Conservation (phyloP, 1,140 invertebrate species). For the Nephotettix cincticeps region DNA sequence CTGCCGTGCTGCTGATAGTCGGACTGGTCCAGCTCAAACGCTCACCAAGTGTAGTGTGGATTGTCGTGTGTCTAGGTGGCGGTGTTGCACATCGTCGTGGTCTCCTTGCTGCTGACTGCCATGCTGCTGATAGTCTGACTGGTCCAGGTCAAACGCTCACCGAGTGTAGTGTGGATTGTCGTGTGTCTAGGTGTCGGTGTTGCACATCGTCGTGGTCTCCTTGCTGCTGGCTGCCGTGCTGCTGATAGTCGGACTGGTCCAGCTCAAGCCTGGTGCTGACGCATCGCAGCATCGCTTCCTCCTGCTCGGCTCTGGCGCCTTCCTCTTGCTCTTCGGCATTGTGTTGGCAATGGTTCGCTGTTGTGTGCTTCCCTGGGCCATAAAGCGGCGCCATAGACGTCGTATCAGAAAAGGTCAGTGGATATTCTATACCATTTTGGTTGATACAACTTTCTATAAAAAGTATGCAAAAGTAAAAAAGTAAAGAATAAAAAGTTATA, state of each 20-base stretch:
- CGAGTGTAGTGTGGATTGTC: too few species aligned
- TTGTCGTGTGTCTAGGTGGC: slow-evolving; percentile 59
- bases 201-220: slow-evolving; percentile 72
- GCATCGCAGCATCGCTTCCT: slow-evolving; percentile 68
- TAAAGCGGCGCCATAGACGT: slow-evolving; percentile 16
- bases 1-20: neutral
- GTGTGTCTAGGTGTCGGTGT: slow-evolving; percentile 61
- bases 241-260: slow-evolving; percentile 75
- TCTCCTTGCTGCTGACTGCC: slow-evolving; percentile 62
- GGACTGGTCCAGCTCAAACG: too few species aligned
- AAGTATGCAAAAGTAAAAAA: neutral
- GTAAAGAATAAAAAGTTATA: neutral
- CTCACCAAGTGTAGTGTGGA: too few species aligned
- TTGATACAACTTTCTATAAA: neutral
- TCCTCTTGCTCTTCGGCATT: slow-evolving; percentile 45
- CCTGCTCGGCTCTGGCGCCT: slow-evolving; percentile 44
- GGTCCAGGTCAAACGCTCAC: too few species aligned
- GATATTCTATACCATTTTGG: neutral
- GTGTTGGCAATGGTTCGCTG: slow-evolving; percentile 41
- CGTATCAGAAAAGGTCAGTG: slow-evolving; percentile 17
- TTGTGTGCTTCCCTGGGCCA: slow-evolving; percentile 41
- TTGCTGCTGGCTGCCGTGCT: slow-evolving; percentile 72
- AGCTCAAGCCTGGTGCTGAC: slow-evolving; percentile 75
- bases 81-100: slow-evolving; percentile 69
- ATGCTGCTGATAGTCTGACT: neutral